These are phyloP conservation scores for Labeo catla DNA, from an alignment of 2,113 vertebrate genomes.

Conservation along the genomic window DNA sequence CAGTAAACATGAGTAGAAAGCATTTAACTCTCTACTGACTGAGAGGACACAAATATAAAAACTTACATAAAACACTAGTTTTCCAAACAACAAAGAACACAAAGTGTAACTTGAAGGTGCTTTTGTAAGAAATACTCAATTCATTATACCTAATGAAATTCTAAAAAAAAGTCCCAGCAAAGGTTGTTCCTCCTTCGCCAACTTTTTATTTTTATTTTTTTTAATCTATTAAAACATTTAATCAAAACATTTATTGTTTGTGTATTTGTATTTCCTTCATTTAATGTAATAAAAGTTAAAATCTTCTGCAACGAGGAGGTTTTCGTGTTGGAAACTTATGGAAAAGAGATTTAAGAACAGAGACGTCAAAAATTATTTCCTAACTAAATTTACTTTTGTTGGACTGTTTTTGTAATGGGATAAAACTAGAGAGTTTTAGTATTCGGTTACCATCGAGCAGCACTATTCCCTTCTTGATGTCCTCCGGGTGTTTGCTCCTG, in stretches of 20 bases:
- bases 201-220: too few relatives aligned
- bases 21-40: background rate
- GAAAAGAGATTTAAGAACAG: background rate
- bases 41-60: too few relatives aligned
- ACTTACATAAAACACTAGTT: too few relatives aligned
- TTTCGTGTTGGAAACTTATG: background rate
- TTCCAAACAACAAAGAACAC: too few relatives aligned
- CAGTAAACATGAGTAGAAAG: background rate
- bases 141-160: too few relatives aligned
- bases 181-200: too few relatives aligned
- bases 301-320: background rate
- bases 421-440: background rate
- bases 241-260: too few relatives aligned
- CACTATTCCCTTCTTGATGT: constrained; percentile 81
- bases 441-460: constrained; percentile 80
- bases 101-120: too few relatives aligned
- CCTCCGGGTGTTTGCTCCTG: constrained; percentile 81
- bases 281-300: background rate
- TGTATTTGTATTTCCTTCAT: background rate
- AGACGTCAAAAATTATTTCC: background rate
- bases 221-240: too few relatives aligned
- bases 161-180: too few relatives aligned
- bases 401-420: background rate
- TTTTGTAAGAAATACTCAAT: too few relatives aligned
- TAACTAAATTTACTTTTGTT: background rate